Evolutionary conservation across 2,113 vertebrate genomes (phyloP).

Genomic region (Coracopsis vasa): DNA sequence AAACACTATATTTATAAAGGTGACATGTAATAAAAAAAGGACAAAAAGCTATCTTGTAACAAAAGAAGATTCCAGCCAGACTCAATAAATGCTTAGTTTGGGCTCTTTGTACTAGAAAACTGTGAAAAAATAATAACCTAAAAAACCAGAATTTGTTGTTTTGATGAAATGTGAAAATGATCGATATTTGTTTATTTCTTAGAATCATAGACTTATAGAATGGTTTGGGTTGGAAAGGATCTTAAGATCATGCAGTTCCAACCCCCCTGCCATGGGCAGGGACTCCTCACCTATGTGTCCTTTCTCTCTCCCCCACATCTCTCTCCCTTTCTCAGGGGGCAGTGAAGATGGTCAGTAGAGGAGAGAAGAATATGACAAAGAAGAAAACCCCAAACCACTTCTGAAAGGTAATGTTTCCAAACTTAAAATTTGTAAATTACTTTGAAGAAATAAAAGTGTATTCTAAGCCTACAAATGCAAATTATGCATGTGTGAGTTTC

Average conservation of each 20-base stretch:
- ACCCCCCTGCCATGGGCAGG: background rate
- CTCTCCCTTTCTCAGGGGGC: background rate
- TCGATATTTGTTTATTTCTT: background rate
- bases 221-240: background rate
- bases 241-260: background rate
- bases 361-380: background rate
- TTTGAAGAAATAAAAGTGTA: background rate
- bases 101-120: background rate
- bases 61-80: background rate
- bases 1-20: slow-evolving; percentile 6
- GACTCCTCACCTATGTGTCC: background rate
- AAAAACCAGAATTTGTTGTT: background rate
- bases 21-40: background rate
- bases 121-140: background rate
- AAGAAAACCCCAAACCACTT: background rate
- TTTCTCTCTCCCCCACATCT: background rate
- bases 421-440: background rate
- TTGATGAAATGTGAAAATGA: background rate
- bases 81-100: background rate
- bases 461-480: background rate
- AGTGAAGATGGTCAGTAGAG: background rate
- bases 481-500: background rate
- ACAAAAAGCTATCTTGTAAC: background rate
- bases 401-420: background rate
- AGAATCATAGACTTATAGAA: background rate